Percentiles rank a stretch among this genome's conserved stretches.
Conservation (phyloP, 1,140 invertebrate genomes). For the Streblospio benedicti region DNA sequence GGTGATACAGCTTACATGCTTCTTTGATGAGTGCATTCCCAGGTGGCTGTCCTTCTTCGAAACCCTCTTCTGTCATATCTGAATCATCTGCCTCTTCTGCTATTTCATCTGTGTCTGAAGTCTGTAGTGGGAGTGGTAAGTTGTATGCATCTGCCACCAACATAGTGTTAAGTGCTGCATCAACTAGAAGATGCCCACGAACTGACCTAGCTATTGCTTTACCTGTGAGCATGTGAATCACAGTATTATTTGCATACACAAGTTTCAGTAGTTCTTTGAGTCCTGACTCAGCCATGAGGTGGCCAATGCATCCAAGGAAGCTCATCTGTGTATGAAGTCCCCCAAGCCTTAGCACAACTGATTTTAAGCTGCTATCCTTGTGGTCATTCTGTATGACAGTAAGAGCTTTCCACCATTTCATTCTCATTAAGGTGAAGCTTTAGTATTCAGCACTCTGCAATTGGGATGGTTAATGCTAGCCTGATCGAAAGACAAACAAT, state of each 20-base stretch:
- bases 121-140: too few species aligned
- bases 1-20: too few species aligned
- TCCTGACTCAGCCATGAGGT: constrained; percentile 40
- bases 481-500: too few species aligned
- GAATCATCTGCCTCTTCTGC: too few species aligned
- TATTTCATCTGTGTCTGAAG: too few species aligned
- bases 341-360: constrained; percentile 15
- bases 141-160: not conserved
- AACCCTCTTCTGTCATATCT: too few species aligned
- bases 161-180: constrained; percentile 17
- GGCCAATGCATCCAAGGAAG: constrained; percentile 34
- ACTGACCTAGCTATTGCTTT: constrained; percentile 4
- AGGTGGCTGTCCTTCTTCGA: too few species aligned
- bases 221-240: constrained; percentile 6
- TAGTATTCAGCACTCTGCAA: too few species aligned
- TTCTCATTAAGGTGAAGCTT: too few species aligned
- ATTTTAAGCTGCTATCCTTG: constrained; percentile 8
- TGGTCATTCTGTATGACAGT: constrained; percentile 16
- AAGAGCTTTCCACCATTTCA: constrained; percentile 25
- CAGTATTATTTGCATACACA: constrained; percentile 2
- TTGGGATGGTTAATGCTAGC: too few species aligned
- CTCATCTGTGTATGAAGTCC: constrained; percentile 23
- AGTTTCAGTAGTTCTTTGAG: constrained; percentile 28
- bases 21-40: too few species aligned
- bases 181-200: constrained; percentile 37